A percentile compares a stretch with the other conserved stretches of the same genome.
phyloP scores from a whole-genome alignment of 2,888 invertebrate genomes.

The Pseudococcus longispinus region DNA sequence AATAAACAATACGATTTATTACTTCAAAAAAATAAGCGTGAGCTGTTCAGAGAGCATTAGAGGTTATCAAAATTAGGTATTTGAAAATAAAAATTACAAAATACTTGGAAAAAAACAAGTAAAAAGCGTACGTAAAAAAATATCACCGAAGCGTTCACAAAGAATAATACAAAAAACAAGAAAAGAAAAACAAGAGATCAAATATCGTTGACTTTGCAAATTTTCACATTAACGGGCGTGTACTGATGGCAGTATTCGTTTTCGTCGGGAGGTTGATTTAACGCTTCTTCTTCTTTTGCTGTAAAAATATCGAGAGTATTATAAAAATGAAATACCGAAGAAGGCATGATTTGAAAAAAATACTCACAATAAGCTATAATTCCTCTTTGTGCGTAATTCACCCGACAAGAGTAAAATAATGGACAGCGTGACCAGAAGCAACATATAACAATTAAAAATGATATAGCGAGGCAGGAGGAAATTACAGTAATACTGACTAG shows the following conservation, averaged over 20 bases:
- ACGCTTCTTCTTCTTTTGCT: conserved; percentile 61
- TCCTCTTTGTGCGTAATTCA: conserved; percentile 62
- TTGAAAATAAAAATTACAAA: background rate
- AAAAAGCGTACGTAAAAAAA: conserved; percentile 36
- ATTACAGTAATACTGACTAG: conserved; percentile 61
- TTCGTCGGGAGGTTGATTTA: conserved; percentile 59
- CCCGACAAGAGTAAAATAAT: conserved; percentile 62
- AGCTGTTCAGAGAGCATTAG: background rate
- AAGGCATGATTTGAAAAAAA: background rate
- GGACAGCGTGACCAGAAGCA: conserved; percentile 64
- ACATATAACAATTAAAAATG: conserved; percentile 61
- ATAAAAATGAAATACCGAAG: background rate
- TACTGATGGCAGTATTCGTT: conserved; percentile 53
- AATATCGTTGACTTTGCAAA: conserved; percentile 42
- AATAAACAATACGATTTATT: background rate
- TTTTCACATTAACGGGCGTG: conserved; percentile 48
- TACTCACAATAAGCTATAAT: conserved; percentile 61
- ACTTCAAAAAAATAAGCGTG: background rate
- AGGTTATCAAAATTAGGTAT: background rate
- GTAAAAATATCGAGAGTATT: background rate
- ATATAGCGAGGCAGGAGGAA: conserved; percentile 60
- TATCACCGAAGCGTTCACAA: conserved; percentile 36
- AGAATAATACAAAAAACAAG: conserved; percentile 2
- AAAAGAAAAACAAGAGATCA: background rate
- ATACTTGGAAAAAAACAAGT: conserved; percentile 1